These are phyloP conservation scores for Archivesica marissinica DNA, from an alignment of 1,140 invertebrate species.

Conservation along the genomic window DNA sequence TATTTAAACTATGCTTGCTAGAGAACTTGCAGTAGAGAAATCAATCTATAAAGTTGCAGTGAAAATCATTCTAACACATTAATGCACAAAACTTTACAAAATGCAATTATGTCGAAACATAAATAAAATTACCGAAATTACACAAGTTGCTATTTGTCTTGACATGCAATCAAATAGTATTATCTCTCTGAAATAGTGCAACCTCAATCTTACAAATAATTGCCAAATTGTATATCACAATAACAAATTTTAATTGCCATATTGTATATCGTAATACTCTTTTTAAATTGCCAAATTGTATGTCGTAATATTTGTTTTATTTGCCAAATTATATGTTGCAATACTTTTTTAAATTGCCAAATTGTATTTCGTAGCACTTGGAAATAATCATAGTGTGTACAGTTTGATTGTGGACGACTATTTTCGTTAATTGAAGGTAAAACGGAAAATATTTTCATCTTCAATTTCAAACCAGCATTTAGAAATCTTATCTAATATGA, in stretches of 20 bases:
- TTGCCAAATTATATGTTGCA: too few species aligned
- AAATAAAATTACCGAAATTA: background rate
- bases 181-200: background rate
- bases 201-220: background rate
- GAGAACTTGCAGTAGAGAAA: background rate
- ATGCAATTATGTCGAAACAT: background rate
- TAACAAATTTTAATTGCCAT: background rate
- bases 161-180: background rate
- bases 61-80: background rate
- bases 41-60: background rate
- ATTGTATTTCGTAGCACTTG: too few species aligned
- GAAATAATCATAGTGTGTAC: too few species aligned
- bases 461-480: too few species aligned
- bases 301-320: background rate
- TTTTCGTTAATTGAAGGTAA: too few species aligned
- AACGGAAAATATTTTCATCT: too few species aligned
- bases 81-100: constrained; percentile 11
- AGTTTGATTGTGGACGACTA: too few species aligned
- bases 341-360: too few species aligned
- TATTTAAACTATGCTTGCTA: too few species aligned
- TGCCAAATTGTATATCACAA: background rate
- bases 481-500: too few species aligned
- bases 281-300: too few species aligned
- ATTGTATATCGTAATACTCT: too few species aligned
- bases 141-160: background rate